Conservation (phyloP, 2,113 vertebrate genomes). For the Cacatua alba region DNA sequence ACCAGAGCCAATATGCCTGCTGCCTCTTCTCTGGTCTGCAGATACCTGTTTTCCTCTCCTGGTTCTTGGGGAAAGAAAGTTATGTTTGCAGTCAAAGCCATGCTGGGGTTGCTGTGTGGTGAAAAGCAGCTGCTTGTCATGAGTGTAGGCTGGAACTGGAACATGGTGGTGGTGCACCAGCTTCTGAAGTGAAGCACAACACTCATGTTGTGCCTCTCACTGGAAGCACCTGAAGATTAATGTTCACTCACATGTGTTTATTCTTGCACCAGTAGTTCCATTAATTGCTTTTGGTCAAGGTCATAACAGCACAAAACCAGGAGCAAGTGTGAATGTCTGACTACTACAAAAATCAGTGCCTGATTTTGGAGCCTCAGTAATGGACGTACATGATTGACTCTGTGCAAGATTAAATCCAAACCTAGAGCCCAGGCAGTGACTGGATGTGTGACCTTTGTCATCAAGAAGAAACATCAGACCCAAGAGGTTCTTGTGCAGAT, state of each 20-base stretch:
- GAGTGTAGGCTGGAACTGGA: neutral
- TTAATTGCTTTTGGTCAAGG: neutral
- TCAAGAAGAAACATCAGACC: neutral
- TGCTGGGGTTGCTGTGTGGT: conserved; percentile 21
- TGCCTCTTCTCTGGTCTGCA: neutral
- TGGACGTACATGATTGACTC: rapidly evolving
- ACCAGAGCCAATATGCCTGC: neutral
- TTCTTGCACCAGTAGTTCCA: neutral
- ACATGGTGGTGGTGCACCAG: neutral
- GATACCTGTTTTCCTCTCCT: rapidly evolving
- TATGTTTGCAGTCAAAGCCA: neutral
- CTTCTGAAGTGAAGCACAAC: neutral
- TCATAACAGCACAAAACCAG: neutral
- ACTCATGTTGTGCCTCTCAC: neutral
- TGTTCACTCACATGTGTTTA: neutral
- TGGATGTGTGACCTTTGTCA: neutral
- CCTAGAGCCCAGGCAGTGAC: neutral
- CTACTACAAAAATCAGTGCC: neutral
- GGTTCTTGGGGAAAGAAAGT: neutral
- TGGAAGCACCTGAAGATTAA: neutral
- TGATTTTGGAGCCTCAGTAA: neutral
- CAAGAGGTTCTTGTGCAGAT: conserved; percentile 35
- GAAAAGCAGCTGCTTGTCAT: neutral
- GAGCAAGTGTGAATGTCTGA: neutral
- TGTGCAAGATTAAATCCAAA: neutral